These are phyloP conservation scores for Limanda limanda DNA, from an alignment of 2,113 vertebrate genomes.

Conservation along the genomic window DNA sequence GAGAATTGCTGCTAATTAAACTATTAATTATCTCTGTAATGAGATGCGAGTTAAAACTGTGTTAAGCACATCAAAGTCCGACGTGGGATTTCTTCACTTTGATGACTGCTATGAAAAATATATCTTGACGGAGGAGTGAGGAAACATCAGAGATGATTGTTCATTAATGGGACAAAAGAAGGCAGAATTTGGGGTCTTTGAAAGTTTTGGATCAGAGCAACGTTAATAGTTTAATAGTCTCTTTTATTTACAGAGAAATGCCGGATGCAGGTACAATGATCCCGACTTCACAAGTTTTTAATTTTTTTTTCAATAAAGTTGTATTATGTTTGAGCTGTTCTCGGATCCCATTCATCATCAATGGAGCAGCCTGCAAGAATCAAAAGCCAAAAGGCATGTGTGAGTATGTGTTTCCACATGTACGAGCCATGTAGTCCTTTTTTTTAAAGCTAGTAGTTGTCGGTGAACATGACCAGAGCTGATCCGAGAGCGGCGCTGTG, in stretches of 20 bases:
- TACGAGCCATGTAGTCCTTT: slow-evolving; percentile 21
- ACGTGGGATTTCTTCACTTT: slow-evolving; percentile 76
- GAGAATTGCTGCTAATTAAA: slow-evolving; percentile 78
- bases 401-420: slow-evolving; percentile 5
- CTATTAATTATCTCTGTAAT: slow-evolving; percentile 80
- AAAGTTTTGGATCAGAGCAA: slow-evolving; percentile 25
- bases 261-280: slow-evolving; percentile 3
- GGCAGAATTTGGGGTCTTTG: slow-evolving; percentile 8
- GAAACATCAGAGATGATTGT: slow-evolving; percentile 61
- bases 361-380: background rate
- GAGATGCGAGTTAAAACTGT: slow-evolving; percentile 71
- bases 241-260: slow-evolving; percentile 21
- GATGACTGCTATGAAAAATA: slow-evolving; percentile 72
- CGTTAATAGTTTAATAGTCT: background rate
- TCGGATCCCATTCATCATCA: slow-evolving; percentile 15
- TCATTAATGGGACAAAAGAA: slow-evolving; percentile 50
- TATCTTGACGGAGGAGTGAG: slow-evolving; percentile 55
- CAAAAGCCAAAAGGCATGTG: slow-evolving; percentile 22
- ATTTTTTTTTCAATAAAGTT: background rate
- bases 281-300: background rate
- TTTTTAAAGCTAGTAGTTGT: slow-evolving; percentile 30
- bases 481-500: slow-evolving; percentile 45
- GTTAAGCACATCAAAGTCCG: slow-evolving; percentile 76
- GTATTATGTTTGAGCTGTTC: background rate
- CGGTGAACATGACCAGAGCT: slow-evolving; percentile 52